phyloP scores from a whole-genome alignment of 2,888 invertebrate genomes.

The Copidosoma aretas region DNA sequence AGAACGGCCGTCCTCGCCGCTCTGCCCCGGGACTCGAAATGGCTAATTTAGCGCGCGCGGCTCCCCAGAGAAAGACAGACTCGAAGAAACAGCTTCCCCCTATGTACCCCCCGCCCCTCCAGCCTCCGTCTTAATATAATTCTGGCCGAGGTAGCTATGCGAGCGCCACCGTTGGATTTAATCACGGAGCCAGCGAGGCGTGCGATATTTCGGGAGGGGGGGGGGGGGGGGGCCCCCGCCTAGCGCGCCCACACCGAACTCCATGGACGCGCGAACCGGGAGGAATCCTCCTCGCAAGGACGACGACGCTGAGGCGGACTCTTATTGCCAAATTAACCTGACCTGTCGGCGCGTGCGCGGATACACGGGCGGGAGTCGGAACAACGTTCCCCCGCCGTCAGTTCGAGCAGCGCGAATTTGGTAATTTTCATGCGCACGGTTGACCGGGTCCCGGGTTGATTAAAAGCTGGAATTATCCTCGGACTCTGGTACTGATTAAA shows the following conservation, averaged over 20 bases:
- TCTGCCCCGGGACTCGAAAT: conserved; percentile 59
- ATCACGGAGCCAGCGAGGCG: conserved; percentile 59
- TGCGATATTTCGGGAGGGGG: conserved; percentile 53
- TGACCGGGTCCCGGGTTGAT: neutral
- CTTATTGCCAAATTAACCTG: conserved; percentile 54
- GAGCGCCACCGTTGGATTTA: conserved; percentile 59
- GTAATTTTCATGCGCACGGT: neutral
- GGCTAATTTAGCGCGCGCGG: conserved; percentile 57
- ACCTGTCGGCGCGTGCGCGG: conserved; percentile 38
- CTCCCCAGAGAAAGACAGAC: conserved; percentile 23
- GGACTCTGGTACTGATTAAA: neutral
- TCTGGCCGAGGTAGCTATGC: conserved; percentile 61
- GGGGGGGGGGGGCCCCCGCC: too few relatives aligned
- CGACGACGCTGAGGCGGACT: conserved; percentile 30
- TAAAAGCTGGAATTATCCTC: conserved; percentile 15
- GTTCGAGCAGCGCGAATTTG: neutral
- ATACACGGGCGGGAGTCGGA: neutral
- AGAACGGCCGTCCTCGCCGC: conserved; percentile 31
- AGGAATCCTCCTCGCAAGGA: neutral
- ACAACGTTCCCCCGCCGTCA: neutral
- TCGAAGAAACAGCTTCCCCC: conserved; percentile 24
- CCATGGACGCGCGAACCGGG: neutral
- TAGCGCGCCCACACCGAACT: too few relatives aligned
- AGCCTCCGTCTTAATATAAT: conserved; percentile 59
- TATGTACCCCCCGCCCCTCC: conserved; percentile 1